Percentiles rank a stretch among this genome's conserved stretches.
These are phyloP conservation scores for Burhinus bistriatus DNA, from an alignment of 2,113 vertebrate species.

Conservation along the genomic window DNA sequence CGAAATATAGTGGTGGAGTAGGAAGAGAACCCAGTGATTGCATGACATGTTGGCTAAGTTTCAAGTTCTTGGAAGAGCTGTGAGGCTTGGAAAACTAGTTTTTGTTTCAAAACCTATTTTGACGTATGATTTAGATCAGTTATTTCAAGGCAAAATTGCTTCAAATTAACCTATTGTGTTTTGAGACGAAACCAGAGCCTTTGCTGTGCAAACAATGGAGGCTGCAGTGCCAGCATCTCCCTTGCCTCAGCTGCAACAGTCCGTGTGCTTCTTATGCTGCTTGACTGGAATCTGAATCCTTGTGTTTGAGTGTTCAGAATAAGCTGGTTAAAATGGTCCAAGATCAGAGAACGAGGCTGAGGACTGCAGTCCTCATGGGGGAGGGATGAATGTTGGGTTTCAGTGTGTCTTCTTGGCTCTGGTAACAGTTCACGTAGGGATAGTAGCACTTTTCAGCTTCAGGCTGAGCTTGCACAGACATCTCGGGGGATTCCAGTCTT, in stretches of 20 bases:
- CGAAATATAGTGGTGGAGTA: neutral
- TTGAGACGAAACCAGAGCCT: neutral
- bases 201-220: neutral
- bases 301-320: neutral
- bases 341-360: neutral
- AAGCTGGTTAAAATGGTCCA: neutral
- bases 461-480: neutral
- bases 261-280: neutral
- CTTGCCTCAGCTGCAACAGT: neutral
- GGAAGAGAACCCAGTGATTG: neutral
- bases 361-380: neutral
- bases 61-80: neutral
- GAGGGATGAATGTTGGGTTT: neutral
- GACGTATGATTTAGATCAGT: neutral
- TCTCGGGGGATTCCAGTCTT: neutral
- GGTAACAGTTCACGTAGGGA: neutral
- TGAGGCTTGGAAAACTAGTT: neutral
- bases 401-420: neutral
- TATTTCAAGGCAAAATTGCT: neutral
- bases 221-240: neutral
- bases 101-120: conserved; percentile 15
- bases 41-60: neutral
- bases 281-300: neutral
- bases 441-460: neutral
- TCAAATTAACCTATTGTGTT: neutral